phyloP scores from a whole-genome alignment of 2,888 invertebrate genomes.

The Eilema griseolum region DNA sequence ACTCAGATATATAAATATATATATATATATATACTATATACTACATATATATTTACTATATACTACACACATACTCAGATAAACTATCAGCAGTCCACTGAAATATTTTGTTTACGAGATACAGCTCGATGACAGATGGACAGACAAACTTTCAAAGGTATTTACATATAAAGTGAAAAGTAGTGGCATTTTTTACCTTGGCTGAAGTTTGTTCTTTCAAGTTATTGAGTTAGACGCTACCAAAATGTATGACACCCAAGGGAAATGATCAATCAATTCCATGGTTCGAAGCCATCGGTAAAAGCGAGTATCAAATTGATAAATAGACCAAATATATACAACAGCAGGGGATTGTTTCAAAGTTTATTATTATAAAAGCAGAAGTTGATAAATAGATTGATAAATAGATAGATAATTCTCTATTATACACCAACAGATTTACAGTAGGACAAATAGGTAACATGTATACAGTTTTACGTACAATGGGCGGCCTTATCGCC shows the following conservation, averaged over 20 bases:
- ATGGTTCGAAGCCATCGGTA: neutral
- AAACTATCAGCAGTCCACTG: neutral
- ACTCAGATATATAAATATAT: no score
- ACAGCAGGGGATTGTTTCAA: neutral
- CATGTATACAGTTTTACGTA: no score
- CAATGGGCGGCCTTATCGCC: no score
- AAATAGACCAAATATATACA: neutral
- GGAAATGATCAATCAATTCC: neutral
- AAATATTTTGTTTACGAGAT: neutral
- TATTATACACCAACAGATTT: no score
- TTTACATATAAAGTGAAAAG: slow-evolving; percentile 1
- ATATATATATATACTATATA: no score
- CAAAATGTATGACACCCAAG: neutral
- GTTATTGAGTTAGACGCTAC: neutral
- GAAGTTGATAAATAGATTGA: no score
- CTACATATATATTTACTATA: no score
- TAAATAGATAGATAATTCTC: no score
- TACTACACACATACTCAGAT: no score
- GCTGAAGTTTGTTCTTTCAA: neutral
- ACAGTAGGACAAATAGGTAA: no score
- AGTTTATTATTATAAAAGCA: no score
- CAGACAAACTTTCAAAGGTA: neutral
- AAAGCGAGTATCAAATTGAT: neutral
- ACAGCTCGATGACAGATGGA: neutral
- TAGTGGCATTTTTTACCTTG: neutral